Base-by-base conservation (phyloP, 2,888 invertebrate species). In the Andricus quercusramuli region DNA sequence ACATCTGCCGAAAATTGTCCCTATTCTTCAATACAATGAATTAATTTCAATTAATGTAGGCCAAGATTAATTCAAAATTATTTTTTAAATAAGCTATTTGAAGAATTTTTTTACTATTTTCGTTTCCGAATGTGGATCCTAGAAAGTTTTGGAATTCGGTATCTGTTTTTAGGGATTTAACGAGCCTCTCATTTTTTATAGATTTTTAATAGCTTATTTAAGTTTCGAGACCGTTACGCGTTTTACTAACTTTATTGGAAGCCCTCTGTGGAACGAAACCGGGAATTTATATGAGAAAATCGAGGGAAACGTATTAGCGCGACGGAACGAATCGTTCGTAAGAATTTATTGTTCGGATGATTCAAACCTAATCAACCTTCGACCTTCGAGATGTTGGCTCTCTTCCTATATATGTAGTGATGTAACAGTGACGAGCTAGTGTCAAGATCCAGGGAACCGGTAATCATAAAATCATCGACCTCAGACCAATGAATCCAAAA, bases 381-480 rank as follows among this genome's bases (percentile, higher is more conserved):
- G 83, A 85, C 84, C 83, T 82, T 66, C 79, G 78, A 62, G 68
- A 66, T 32, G 47, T 67, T 70, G 47, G 74, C 56, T 64, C 68
- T 56, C 64, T 65, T 79, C 77, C 74, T 66, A 78, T 29, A 51
- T 32, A 76, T 56, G 22, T 80, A 66, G 76, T 79, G 79, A 80
- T 80, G 81, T 80, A 83, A 83, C 80, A 80, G 80, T 79, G 79
- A 81, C 82, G 79, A 76, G 32, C 37, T 78, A 80, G 64, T 80
- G 82, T 81, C 79, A 79, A 82, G 78, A 83, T 81, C 77, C 81
- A 81, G 79, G 81, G 79, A 86, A 88, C 85, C 85, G 86, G 88
- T 85, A 86, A 84, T 88, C 86, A 83, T 87, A 83, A 88, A 88
- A 86, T 80, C 82, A 74, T 67, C 77, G 78, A 70, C 47, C 51